Base-by-base conservation (phyloP, 2,113 vertebrate genomes). In the Scolopax mira region DNA sequence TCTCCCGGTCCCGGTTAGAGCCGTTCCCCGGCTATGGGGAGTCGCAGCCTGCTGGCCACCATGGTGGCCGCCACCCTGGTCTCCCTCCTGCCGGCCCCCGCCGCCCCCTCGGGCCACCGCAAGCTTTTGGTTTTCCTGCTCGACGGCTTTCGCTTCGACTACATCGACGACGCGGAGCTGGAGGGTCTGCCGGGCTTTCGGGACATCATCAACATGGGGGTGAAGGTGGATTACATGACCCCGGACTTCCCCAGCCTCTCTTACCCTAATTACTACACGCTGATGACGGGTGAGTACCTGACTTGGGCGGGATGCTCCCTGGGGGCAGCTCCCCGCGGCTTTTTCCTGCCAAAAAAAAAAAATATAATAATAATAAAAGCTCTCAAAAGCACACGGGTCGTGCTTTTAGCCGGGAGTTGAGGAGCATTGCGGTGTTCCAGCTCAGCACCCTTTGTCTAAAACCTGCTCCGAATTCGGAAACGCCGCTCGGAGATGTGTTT, bases 171-270 rank as follows among this genome's bases (percentile, higher is more conserved):
- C 30, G 75, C 96, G 52, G 98, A 98, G n/a, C 95, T 99, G 85
- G 94, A 97, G 19, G 90, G 81, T 6, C 92, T 99, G 80, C 98
- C 98, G 3, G 99, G 98, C 30, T 99, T 99, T 78, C 95, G 93
- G 55, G 97, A 98, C 70, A 98, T 99, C 1, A 98, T 99, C 87
- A 91, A 90, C 55, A 98, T 94, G 83, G 99, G 99, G 2, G 99
- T 99, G 37, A 99, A 99, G 94, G 99, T 98, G 97, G 99, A 99
- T 91, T 99, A 99, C 96, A 89, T 99, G 98, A 99, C 98, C 3
- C 99, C 99, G 2, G 99, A 99, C 91, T 99, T 99, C 52, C 99
- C 99, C 22, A 99, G 98, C 78, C 98, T 99, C 55, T 99, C 99
- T 2, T 99, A 98, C 58, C 99, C 99, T 0, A 99, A 99, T 61